These are phyloP conservation scores for Argyresthia goedartella DNA, from an alignment of 2,888 invertebrate species.

Conservation along the genomic window DNA sequence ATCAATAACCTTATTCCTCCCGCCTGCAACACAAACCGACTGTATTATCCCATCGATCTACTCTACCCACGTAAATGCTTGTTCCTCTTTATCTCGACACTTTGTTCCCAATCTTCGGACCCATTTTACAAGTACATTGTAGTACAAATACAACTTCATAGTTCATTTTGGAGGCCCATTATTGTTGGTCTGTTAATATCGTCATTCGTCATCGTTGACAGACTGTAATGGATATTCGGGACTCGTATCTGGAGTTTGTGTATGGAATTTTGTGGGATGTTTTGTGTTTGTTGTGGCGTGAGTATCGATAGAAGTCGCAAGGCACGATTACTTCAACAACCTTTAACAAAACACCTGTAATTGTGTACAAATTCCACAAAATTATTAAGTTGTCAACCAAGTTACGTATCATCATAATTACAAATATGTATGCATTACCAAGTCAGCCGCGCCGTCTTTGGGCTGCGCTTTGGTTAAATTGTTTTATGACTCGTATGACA, in stretches of 20 bases:
- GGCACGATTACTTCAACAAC: too few species aligned
- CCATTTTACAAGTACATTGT: background rate
- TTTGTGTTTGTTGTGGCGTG: background rate
- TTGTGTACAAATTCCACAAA: too few species aligned
- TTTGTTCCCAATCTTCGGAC: slow-evolving; percentile 5
- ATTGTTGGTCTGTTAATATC: slow-evolving; percentile 41
- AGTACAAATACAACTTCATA: background rate
- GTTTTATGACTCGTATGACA: too few species aligned
- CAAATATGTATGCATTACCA: too few species aligned
- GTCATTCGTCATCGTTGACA: slow-evolving; percentile 53
- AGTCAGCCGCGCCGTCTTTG: too few species aligned
- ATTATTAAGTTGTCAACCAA: too few species aligned
- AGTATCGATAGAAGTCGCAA: too few species aligned
- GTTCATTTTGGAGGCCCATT: background rate
- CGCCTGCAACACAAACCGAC: background rate
- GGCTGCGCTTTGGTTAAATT: too few species aligned
- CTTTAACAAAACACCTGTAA: too few species aligned
- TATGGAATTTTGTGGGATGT: slow-evolving; percentile 1
- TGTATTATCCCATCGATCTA: slow-evolving; percentile 30
- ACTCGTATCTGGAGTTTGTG: slow-evolving; percentile 30
- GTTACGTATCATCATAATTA: too few species aligned
- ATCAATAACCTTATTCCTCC: background rate
- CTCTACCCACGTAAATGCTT: slow-evolving; percentile 48
- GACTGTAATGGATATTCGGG: slow-evolving; percentile 49
- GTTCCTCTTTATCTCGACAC: slow-evolving; percentile 44